Percentiles rank a stretch among this genome's conserved stretches.
phyloP scores from a whole-genome alignment of 2,797 vertebrate species.

The Trachops cirrhosus region DNA sequence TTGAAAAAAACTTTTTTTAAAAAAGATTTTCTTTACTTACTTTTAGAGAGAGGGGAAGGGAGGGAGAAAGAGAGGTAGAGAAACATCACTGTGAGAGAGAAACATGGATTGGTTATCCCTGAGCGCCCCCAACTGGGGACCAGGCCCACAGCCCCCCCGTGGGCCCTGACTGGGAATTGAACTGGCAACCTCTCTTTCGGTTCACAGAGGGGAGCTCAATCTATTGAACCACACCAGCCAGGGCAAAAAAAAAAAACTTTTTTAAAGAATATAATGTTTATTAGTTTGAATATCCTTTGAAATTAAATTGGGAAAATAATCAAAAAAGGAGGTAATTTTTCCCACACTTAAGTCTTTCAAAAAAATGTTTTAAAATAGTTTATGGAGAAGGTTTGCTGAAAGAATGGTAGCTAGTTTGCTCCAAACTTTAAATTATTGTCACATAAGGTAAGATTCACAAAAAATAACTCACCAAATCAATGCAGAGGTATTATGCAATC shows the following conservation, averaged over 20 bases:
- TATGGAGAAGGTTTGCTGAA: not conserved
- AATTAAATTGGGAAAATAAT: constrained; percentile 8
- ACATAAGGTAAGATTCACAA: not conserved
- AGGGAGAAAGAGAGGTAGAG: not conserved
- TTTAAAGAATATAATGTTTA: not conserved
- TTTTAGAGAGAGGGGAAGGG: not conserved
- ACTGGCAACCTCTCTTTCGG: not conserved
- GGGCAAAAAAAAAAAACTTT: not conserved
- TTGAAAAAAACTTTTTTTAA: not conserved
- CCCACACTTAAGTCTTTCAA: not conserved
- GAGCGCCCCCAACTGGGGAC: no score
- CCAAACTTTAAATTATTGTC: not conserved
- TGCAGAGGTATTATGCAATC: not conserved
- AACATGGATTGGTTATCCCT: not conserved
- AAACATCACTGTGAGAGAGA: no score
- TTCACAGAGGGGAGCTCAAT: not conserved
- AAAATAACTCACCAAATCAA: not conserved
- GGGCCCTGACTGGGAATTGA: not conserved
- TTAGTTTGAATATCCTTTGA: constrained; percentile 10
- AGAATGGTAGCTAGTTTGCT: not conserved
- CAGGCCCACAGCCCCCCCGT: no score
- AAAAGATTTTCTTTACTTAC: not conserved
- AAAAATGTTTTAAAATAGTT: not conserved
- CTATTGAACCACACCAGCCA: not conserved
- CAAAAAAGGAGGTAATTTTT: not conserved